Evolutionary conservation across 92 coral and sea anemone species (phyloP).

Genomic region (Parazoanthus darwini): DNA sequence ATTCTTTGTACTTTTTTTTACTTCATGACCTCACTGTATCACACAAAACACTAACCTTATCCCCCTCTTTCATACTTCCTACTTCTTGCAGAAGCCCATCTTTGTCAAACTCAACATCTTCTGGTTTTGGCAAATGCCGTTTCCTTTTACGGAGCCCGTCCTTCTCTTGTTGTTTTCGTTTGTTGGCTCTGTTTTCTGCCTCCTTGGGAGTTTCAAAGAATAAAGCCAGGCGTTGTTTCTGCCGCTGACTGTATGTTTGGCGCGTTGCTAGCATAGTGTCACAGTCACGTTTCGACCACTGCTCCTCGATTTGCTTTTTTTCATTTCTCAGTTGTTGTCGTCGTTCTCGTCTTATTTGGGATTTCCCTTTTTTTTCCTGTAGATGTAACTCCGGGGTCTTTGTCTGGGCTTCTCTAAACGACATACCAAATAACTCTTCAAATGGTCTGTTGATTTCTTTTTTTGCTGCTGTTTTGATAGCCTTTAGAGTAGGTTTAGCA

Average conservation of each 20-base stretch:
- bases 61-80: constrained; percentile 50
- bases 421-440: constrained; percentile 46
- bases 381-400: constrained; percentile 48
- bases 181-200: constrained; percentile 26
- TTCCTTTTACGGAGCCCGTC: constrained; percentile 38
- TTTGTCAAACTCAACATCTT: constrained; percentile 48
- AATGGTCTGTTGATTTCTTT: constrained; percentile 38
- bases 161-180: constrained; percentile 21
- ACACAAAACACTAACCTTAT: constrained; percentile 36
- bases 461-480: constrained; percentile 45
- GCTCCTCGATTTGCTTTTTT: constrained; percentile 46
- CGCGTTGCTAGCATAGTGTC: constrained; percentile 52
- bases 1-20: too few relatives aligned
- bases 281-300: constrained; percentile 45
- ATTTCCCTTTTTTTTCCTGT: constrained; percentile 39
- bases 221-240: constrained; percentile 35
- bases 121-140: constrained; percentile 47
- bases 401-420: constrained; percentile 54
- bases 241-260: constrained; percentile 52
- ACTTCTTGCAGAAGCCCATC: constrained; percentile 52
- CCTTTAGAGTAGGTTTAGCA: constrained; percentile 36
- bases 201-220: constrained; percentile 38
- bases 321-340: constrained; percentile 43
- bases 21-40: too few relatives aligned
- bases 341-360: constrained; percentile 38